A percentile compares a stretch with the other conserved stretches of the same genome.
Evolutionary conservation across 1,140 invertebrate species (phyloP).

Genomic region (Delia radicum): DNA sequence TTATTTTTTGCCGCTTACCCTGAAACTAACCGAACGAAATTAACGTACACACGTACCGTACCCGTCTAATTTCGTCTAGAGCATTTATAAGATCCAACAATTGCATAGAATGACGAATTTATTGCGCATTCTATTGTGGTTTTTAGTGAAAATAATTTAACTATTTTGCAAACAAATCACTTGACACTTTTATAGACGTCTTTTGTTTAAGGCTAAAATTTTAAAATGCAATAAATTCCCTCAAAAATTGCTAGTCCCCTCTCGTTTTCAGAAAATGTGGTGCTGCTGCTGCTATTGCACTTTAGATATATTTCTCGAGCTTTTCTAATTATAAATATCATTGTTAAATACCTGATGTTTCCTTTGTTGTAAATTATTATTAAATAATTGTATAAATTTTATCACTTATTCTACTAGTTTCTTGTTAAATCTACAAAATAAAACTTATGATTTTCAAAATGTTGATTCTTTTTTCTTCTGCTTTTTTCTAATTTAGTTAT

Average conservation of each 20-base stretch:
- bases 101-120: background rate
- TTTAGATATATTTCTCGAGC: background rate
- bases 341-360: background rate
- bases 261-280: background rate
- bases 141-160: background rate
- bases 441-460: background rate
- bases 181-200: background rate
- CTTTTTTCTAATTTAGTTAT: background rate
- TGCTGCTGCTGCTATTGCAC: background rate
- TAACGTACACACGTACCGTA: background rate
- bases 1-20: conserved; percentile 12
- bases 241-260: background rate
- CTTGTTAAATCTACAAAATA: background rate
- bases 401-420: background rate
- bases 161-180: background rate
- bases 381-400: background rate
- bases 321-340: background rate
- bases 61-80: conserved; percentile 12
- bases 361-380: background rate
- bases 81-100: background rate
- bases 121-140: conserved; percentile 20
- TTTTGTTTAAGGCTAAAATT: background rate
- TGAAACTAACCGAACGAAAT: background rate
- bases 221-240: background rate
- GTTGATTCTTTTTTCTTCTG: background rate